Evolutionary conservation across 2,888 invertebrate species (phyloP).

Genomic region (Morpho achilles): DNA sequence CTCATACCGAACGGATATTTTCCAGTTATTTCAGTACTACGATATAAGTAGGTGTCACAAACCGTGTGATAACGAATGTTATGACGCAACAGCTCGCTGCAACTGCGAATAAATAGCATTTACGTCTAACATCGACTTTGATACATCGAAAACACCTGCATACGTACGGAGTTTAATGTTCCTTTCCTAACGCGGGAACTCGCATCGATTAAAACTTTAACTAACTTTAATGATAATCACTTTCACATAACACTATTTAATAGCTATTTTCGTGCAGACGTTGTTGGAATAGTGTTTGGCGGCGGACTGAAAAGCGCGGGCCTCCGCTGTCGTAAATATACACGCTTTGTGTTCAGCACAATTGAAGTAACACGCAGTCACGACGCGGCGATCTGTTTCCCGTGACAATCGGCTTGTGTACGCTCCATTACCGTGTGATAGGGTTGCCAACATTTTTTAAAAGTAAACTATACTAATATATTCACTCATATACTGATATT

Average conservation of each 20-base stretch:
- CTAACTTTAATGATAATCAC: neutral
- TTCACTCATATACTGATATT: too few relatives aligned
- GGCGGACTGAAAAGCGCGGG: conserved; percentile 35
- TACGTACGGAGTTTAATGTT: conserved; percentile 8
- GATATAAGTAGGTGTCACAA: too few relatives aligned
- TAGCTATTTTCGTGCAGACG: conserved; percentile 30
- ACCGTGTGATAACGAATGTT: neutral
- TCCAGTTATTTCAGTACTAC: too few relatives aligned
- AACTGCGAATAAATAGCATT: conserved; percentile 12
- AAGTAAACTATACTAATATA: too few relatives aligned
- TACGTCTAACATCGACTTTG: conserved; percentile 13
- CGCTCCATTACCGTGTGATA: conserved; percentile 9
- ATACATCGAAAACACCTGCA: conserved; percentile 23
- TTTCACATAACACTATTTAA: neutral
- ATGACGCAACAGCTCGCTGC: conserved; percentile 13
- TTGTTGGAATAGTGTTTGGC: conserved; percentile 57
- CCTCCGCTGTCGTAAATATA: conserved; percentile 50
- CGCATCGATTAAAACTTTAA: conserved; percentile 21
- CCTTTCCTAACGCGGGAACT: conserved; percentile 6
- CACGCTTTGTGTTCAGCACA: conserved; percentile 53
- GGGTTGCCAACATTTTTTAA: too few relatives aligned
- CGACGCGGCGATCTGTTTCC: neutral
- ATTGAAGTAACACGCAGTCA: conserved; percentile 24
- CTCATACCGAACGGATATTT: too few relatives aligned
- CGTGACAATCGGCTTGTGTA: conserved; percentile 36